phyloP scores from a whole-genome alignment of 2,797 vertebrate species.

The Dendrocincla tyrannina region DNA sequence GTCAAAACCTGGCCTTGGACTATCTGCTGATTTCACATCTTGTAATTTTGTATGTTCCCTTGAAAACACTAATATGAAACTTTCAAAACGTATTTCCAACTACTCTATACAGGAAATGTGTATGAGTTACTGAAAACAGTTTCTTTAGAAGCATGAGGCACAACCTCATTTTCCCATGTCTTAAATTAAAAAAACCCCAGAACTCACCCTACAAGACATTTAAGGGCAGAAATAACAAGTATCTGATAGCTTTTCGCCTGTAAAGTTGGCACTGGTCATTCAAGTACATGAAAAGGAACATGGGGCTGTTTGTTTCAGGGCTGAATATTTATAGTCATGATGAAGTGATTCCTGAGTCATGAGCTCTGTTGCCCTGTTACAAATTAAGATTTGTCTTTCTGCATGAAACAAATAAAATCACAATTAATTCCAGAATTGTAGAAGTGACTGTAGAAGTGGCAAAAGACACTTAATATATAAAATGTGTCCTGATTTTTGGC shows the following conservation, averaged over 20 bases:
- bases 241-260: background rate
- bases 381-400: constrained; percentile 31
- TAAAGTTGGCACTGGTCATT: background rate
- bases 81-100: background rate
- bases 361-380: constrained; percentile 1
- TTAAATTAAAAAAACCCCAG: background rate
- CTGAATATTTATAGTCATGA: constrained; percentile 33
- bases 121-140: background rate
- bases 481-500: background rate
- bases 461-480: constrained; percentile 22
- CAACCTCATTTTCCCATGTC: background rate
- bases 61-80: background rate
- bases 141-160: background rate
- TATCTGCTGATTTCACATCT: background rate
- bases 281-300: background rate
- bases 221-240: background rate
- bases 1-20: background rate
- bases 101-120: background rate
- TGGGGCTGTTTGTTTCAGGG: constrained; percentile 22
- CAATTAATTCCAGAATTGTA: constrained; percentile 27
- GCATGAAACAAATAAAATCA: background rate
- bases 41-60: background rate
- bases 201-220: background rate
- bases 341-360: constrained; percentile 39
- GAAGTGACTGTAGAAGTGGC: background rate